Percentiles rank a stretch among this genome's conserved stretches.
phyloP scores from a whole-genome alignment of 2,888 invertebrate species.

The Microdon myrmicae region DNA sequence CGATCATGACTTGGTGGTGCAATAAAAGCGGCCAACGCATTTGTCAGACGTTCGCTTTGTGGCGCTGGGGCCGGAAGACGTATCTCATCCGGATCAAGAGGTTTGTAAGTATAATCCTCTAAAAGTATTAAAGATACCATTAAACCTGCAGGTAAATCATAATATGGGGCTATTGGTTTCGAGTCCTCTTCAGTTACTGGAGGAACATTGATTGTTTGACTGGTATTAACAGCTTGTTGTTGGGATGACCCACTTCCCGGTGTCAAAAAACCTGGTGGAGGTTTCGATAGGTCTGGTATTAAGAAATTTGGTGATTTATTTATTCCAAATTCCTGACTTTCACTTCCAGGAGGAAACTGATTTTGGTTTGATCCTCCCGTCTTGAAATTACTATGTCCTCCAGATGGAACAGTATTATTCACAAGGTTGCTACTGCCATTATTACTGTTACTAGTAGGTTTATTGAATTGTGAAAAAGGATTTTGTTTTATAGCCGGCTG shows the following conservation, averaged over 20 bases:
- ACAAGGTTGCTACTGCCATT: constrained; percentile 67
- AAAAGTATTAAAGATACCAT: constrained; percentile 97
- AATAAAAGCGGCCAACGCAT: constrained; percentile 97
- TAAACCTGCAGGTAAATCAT: constrained; percentile 95
- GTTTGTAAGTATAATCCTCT: constrained; percentile 89
- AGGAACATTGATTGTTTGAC: constrained; percentile 1
- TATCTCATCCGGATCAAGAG: constrained; percentile 89
- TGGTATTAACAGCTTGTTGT: constrained; percentile 17
- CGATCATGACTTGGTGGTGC: constrained; percentile 93
- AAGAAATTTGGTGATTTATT: constrained; percentile 69
- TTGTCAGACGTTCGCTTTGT: constrained; percentile 90
- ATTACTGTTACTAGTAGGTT: constrained; percentile 63
- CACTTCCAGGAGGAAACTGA: constrained; percentile 24
- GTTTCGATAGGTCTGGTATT: constrained; percentile 86
- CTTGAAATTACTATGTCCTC: constrained; percentile 19
- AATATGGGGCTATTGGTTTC: constrained; percentile 93
- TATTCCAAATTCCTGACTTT: constrained; percentile 59
- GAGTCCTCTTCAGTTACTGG: constrained; percentile 74
- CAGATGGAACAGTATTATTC: constrained; percentile 59
- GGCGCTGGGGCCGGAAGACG: constrained; percentile 95
- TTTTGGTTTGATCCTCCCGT: constrained; percentile 20
- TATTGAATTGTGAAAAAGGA: constrained; percentile 36
- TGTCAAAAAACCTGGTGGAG: constrained; percentile 81
- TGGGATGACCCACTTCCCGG: constrained; percentile 41
- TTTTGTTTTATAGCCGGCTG: constrained; percentile 31